These are phyloP conservation scores for Gambusia affinis DNA, from an alignment of 2,113 vertebrate genomes.

Conservation along the genomic window DNA sequence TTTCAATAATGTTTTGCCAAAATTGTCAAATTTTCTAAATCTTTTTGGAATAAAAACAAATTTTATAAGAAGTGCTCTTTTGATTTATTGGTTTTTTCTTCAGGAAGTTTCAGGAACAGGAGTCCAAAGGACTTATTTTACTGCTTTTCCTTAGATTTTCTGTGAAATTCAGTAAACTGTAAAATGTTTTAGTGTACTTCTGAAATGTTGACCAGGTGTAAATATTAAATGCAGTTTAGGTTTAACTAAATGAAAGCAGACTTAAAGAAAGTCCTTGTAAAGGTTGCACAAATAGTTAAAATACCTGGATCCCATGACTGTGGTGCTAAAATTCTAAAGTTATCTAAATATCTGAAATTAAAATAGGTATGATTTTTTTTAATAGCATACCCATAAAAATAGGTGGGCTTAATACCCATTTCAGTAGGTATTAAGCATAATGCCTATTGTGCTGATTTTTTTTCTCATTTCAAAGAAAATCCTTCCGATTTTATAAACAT, in stretches of 20 bases:
- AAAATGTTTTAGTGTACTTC: background rate
- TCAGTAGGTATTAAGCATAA: too few species aligned
- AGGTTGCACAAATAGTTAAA: too few species aligned
- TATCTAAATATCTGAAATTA: too few species aligned
- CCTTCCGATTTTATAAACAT: too few species aligned
- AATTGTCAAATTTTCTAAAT: background rate
- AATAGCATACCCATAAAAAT: too few species aligned
- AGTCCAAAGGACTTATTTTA: background rate
- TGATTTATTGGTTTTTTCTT: background rate
- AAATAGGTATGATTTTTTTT: too few species aligned
- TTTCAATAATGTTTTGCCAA: background rate
- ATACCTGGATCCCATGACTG: background rate
- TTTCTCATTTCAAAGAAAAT: background rate
- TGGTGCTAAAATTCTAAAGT: too few species aligned
- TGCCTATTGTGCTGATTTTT: too few species aligned
- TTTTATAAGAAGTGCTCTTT: background rate
- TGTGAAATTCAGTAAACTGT: background rate
- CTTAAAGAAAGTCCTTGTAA: too few species aligned
- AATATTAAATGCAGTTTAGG: background rate
- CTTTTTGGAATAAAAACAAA: background rate
- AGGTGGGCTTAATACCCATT: too few species aligned
- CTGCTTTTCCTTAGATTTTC: background rate
- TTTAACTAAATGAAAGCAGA: background rate
- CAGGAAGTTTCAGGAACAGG: background rate
- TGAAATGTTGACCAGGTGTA: background rate